These are phyloP conservation scores for Platynereis dumerilii DNA, from an alignment of 2,888 invertebrate genomes.

Conservation along the genomic window DNA sequence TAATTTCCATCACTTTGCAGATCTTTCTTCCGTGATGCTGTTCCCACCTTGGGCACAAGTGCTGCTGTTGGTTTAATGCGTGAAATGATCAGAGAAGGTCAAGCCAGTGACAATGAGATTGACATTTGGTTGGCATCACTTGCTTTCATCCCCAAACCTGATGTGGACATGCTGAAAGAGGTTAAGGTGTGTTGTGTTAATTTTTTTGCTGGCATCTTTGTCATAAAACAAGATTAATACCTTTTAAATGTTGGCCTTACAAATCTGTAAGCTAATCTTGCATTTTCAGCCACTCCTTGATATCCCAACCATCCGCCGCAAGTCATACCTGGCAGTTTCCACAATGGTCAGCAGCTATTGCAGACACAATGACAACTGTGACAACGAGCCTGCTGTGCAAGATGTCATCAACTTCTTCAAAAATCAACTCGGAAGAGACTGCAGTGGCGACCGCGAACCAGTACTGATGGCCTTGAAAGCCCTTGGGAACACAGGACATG, in stretches of 20 bases:
- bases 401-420: slow-evolving; percentile 25
- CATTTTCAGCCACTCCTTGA: slow-evolving; percentile 35
- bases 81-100: slow-evolving; percentile 75
- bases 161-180: slow-evolving; percentile 16
- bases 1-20: slow-evolving; percentile 61
- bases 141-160: slow-evolving; percentile 73
- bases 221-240: slow-evolving; percentile 18
- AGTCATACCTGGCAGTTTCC: slow-evolving; percentile 73
- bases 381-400: slow-evolving; percentile 15
- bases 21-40: slow-evolving; percentile 80
- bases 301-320: slow-evolving; percentile 65
- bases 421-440: slow-evolving; percentile 34
- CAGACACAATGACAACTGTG: slow-evolving; percentile 63
- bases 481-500: slow-evolving; percentile 84
- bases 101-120: slow-evolving; percentile 71
- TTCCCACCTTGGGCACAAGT: slow-evolving; percentile 85
- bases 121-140: slow-evolving; percentile 86
- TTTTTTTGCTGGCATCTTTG: too few species aligned
- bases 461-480: slow-evolving; percentile 69
- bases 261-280: not conserved
- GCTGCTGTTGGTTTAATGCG: slow-evolving; percentile 86
- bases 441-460: slow-evolving; percentile 20
- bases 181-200: slow-evolving; percentile 55
- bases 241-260: too few species aligned
- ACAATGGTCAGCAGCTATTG: slow-evolving; percentile 78